A percentile compares a stretch with the other conserved stretches of the same genome.
These are phyloP conservation scores for Cataglyphis cursor DNA, from an alignment of 2,888 invertebrate species.

Conservation along the genomic window DNA sequence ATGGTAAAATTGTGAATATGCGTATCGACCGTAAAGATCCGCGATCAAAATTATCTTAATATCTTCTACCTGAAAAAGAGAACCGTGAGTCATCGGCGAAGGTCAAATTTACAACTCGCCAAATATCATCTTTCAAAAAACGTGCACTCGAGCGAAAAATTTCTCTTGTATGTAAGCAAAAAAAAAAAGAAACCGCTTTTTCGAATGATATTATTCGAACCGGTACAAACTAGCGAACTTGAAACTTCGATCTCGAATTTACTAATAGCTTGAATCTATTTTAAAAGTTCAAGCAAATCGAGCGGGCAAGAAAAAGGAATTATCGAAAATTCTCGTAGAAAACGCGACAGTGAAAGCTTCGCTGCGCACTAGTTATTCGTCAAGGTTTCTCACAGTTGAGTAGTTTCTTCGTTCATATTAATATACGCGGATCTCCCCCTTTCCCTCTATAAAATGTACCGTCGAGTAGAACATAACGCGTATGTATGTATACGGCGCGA, in stretches of 20 bases:
- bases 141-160: background rate
- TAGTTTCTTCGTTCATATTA: slow-evolving; percentile 50
- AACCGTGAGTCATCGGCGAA: slow-evolving; percentile 57
- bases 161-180: background rate
- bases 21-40: slow-evolving; percentile 52
- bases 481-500: slow-evolving; percentile 16
- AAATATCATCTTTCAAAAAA: background rate
- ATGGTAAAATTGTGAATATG: slow-evolving; percentile 57
- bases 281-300: slow-evolving; percentile 17
- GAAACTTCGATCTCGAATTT: background rate
- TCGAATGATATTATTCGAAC: background rate
- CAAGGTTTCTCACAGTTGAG: slow-evolving; percentile 40
- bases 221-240: background rate
- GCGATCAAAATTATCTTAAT: slow-evolving; percentile 43
- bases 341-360: slow-evolving; percentile 41
- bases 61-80: slow-evolving; percentile 30
- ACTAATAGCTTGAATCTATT: background rate
- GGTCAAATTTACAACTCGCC: background rate
- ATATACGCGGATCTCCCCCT: slow-evolving; percentile 16
- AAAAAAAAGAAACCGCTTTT: slow-evolving; percentile 15
- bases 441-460: background rate
- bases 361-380: slow-evolving; percentile 9
- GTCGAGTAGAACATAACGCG: slow-evolving; percentile 23
- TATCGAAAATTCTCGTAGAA: slow-evolving; percentile 40
- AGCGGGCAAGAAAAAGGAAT: slow-evolving; percentile 5